Evolutionary conservation across 2,113 vertebrate genomes (phyloP).

Genomic region (Sinocyclocheilus anophthalmus): DNA sequence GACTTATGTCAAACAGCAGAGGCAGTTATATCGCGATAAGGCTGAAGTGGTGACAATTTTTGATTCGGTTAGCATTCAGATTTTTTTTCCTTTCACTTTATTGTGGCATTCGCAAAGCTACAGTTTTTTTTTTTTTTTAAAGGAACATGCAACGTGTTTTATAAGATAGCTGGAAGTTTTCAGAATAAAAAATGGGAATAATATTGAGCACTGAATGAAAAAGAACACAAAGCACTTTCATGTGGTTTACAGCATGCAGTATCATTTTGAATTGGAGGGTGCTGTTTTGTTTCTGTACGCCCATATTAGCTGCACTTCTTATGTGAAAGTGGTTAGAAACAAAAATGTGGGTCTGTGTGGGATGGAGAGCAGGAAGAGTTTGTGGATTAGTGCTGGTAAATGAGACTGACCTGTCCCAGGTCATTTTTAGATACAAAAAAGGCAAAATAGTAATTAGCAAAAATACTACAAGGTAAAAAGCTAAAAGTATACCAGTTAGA

Average conservation of each 20-base stretch:
- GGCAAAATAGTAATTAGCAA: not conserved
- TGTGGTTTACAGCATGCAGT: not conserved
- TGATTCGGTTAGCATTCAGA: not conserved
- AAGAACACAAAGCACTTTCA: not conserved
- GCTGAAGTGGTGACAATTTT: not conserved
- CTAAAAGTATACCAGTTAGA: not conserved
- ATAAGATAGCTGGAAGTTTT: not conserved
- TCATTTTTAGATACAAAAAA: slow-evolving; percentile 1
- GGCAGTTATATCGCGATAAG: not conserved
- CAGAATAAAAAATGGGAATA: not conserved
- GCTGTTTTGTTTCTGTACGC: not conserved
- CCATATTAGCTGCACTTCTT: not conserved
- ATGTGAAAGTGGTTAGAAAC: not conserved
- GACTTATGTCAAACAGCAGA: not conserved
- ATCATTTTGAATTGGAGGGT: not conserved
- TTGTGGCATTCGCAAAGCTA: not conserved
- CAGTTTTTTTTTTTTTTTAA: not conserved
- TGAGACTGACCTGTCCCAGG: not conserved
- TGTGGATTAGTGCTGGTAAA: slow-evolving; percentile 32
- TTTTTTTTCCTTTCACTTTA: not conserved
- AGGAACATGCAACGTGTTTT: not conserved
- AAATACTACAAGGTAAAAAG: not conserved
- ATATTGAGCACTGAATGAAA: not conserved
- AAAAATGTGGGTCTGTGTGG: slow-evolving; percentile 25
- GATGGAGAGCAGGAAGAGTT: not conserved